phyloP scores from a whole-genome alignment of 1,140 invertebrate genomes.

The Sycophaga agraensis region DNA sequence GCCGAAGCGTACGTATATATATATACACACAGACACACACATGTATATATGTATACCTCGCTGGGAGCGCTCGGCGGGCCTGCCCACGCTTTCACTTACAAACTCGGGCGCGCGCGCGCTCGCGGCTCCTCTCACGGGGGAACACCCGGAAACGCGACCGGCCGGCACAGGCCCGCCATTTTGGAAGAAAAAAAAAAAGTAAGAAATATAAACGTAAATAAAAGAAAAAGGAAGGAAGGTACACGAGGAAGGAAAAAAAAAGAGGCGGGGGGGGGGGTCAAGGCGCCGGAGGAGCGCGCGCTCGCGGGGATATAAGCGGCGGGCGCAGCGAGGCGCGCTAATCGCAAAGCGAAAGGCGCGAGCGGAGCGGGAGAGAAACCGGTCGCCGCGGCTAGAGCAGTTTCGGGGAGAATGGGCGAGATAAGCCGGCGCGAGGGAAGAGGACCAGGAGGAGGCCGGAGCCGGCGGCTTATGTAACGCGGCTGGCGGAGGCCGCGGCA shows the following conservation, averaged over 20 bases:
- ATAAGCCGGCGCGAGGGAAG: neutral
- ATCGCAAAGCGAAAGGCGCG: too few species aligned
- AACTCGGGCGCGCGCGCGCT: neutral
- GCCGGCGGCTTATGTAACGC: neutral
- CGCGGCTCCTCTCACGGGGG: neutral
- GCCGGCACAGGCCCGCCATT: too few species aligned
- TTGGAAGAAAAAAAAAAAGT: too few species aligned
- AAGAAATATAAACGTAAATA: too few species aligned
- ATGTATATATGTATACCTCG: too few species aligned
- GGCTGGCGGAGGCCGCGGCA: too few species aligned
- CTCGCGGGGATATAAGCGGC: too few species aligned
- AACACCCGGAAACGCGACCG: neutral
- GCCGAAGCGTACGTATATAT: neutral
- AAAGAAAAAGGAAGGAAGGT: too few species aligned
- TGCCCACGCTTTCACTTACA: neutral
- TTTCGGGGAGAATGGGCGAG: conserved; percentile 5
- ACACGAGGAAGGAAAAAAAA: neutral
- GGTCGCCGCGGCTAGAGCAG: too few species aligned
- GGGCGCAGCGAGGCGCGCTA: too few species aligned
- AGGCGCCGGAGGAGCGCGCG: too few species aligned
- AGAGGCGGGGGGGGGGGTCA: neutral
- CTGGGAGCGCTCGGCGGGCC: neutral
- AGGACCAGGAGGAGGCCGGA: neutral
- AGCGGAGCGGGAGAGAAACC: too few species aligned
- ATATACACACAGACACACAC: neutral